Base-by-base conservation (phyloP, 2,797 vertebrate genomes). In the Lagorchestes hirsutus region DNA sequence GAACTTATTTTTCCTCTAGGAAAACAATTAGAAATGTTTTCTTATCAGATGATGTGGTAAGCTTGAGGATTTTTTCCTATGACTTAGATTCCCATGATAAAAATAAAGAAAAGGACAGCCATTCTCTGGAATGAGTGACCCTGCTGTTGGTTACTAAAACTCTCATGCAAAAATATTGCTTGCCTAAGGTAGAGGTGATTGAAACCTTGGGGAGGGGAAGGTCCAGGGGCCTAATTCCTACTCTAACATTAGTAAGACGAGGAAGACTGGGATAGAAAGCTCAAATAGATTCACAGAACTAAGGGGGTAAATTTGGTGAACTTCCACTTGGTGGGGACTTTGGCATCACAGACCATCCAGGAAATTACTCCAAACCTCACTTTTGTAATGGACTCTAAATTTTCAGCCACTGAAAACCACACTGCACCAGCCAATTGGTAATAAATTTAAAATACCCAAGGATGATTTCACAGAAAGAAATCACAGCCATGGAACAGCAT, bases 391-490 rank as follows among this genome's bases (percentile, higher is more conserved):
- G 93, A 90, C 95, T 97, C 94, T 97, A 97, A 97, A 98, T 97
- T 97, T 97, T 98, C 96, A 97, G 93, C 94, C 93, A 96, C 93
- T 97, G 95, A 96, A 98, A 98, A 94, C 95, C 90, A 94, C 94
- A 97, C 55, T 95, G 62, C 87, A 95, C 90, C 50, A 97, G 97
- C 93, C 95, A 97, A 97, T 93, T 97, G 97, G 58, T 97, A 96
- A 97, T 97, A 98, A 96, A 98, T 97, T 97, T 96, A 95, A 98
- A 96, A 94, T 90, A 96, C 92, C 52, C 95, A 91, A 97, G 91
- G 93, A 97, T 97, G 50, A 98, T 97, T 96, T 97, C 93, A 97
- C 95, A 97, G 96, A 97, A 98, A 97, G 95, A 97, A 97, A 98
- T 96, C 96, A 93, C 56, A 96, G 96, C 91, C 96, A 96, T 97